Base-by-base conservation (phyloP, 2,888 invertebrate species). In the Hoplodrina blanda region DNA sequence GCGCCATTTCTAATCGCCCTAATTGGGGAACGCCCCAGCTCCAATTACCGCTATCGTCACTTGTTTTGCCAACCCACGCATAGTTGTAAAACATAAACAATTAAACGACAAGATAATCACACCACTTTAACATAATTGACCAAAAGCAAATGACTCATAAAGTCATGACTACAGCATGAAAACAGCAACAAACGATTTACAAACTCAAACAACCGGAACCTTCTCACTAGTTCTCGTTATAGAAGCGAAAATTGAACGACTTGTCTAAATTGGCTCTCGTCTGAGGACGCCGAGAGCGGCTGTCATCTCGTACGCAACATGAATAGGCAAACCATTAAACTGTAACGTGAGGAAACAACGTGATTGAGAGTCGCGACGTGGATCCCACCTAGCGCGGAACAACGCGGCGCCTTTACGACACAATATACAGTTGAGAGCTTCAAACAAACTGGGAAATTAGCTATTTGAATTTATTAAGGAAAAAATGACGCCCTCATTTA, bases 1-100 rank as follows among this genome's bases (percentile, higher is more conserved):
- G 84, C 88, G 85, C 87, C 88, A 89, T 89, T 91, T 90, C 89
- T 91, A 92, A 92, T 91, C 90, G 86, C 81, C 82, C 86, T 92
- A 92, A 92, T 91, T 91, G 90, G 87, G 87, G 83, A 88, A 90
- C 90, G 89, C 87, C 88, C 87, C 79, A 85, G 75, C 84, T 88
- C 86, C 87, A 91, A 91, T 91, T 90, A 91, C 86, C 78, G 82
- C 86, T 89, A 88, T 88, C 85, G 86, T 82, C 80, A 84, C 85
- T 85, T 82, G 85, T 88, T 88, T 88, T 84, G 62, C 53, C 73
- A 76, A 78, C 81, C 77, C 81, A 78, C 83, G 82, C 77, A 83
- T 76, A 80, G 81, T 77, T 71, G 75, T 77, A 84, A 81, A 84
- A 84, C 78, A 80, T 79, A 82, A 82, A 85, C 84, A 84, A 87